Evolutionary conservation across 2,888 invertebrate species (phyloP).

Genomic region (Apotomis turbidana): DNA sequence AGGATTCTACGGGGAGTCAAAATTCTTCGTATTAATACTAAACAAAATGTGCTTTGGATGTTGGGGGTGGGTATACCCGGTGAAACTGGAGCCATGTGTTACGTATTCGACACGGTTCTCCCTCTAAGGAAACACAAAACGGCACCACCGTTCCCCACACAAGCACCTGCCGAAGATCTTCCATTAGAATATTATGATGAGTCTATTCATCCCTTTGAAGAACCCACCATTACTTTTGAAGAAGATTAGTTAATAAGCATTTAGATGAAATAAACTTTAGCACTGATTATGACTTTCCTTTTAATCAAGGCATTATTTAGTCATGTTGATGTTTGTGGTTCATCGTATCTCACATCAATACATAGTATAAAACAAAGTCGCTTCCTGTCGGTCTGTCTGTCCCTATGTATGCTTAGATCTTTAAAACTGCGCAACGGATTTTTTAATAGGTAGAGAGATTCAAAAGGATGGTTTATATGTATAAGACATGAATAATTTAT

Average conservation of each 20-base stretch:
- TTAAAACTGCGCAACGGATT: too few species aligned
- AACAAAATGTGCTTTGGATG: constrained; percentile 96
- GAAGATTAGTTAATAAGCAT: constrained; percentile 56
- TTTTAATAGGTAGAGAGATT: too few species aligned
- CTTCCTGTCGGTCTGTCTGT: too few species aligned
- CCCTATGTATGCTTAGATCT: too few species aligned
- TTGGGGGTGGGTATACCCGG: constrained; percentile 93
- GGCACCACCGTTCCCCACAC: constrained; percentile 92
- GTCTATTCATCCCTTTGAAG: constrained; percentile 89
- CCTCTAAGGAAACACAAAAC: constrained; percentile 83
- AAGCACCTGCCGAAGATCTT: constrained; percentile 84
- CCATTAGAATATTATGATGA: constrained; percentile 90
- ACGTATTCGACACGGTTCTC: constrained; percentile 92
- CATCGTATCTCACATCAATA: too few species aligned
- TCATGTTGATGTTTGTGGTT: too few species aligned
- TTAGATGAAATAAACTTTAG: constrained; percentile 26
- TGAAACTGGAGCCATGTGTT: constrained; percentile 89
- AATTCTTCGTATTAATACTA: constrained; percentile 96
- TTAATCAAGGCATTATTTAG: neutral
- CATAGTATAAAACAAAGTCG: too few species aligned
- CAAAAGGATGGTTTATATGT: too few species aligned
- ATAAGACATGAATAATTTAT: too few species aligned
- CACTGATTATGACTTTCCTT: constrained; percentile 6
- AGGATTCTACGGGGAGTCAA: constrained; percentile 86
- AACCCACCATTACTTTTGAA: constrained; percentile 87